A percentile compares a stretch with the other conserved stretches of the same genome.
Conservation (phyloP, 2,797 vertebrate genomes). For the Echeneis naucrates region DNA sequence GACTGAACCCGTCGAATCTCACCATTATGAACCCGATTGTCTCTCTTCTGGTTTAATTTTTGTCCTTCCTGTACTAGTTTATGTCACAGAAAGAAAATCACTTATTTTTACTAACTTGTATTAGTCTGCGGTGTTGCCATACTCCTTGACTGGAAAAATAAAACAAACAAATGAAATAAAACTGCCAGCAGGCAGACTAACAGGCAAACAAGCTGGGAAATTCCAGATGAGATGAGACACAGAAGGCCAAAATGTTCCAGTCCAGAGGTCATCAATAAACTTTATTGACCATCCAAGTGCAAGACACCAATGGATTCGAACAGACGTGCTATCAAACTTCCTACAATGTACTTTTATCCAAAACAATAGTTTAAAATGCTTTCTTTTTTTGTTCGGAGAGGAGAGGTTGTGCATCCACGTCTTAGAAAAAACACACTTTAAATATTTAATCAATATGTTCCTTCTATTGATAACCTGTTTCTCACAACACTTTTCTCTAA, state of each 20-base stretch:
- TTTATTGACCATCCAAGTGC: slow-evolving; percentile 53
- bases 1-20: slow-evolving; percentile 44
- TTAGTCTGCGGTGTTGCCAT: slow-evolving; percentile 29
- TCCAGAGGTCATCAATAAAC: slow-evolving; percentile 47
- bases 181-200: slow-evolving; percentile 49
- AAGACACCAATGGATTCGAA: slow-evolving; percentile 25
- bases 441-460: slow-evolving; percentile 43
- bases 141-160: slow-evolving; percentile 29
- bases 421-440: slow-evolving; percentile 34
- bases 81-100: slow-evolving; percentile 33
- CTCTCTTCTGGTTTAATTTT: slow-evolving; percentile 21
- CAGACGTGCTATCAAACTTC: slow-evolving; percentile 28
- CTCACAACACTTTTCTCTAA: slow-evolving; percentile 4
- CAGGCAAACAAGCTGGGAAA: slow-evolving; percentile 32
- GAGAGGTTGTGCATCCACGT: slow-evolving; percentile 6
- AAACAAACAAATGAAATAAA: not conserved
- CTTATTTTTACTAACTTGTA: slow-evolving; percentile 26
- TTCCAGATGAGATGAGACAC: slow-evolving; percentile 31
- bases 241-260: slow-evolving; percentile 51
- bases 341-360: slow-evolving; percentile 5
- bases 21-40: slow-evolving; percentile 8
- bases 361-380: not conserved
- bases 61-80: slow-evolving; percentile 5
- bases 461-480: slow-evolving; percentile 32
- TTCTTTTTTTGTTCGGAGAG: not conserved